A percentile compares a stretch with the other conserved stretches of the same genome.
These are phyloP conservation scores for Anisognathus igniventris DNA, from an alignment of 2,797 vertebrate species.

Conservation along the genomic window DNA sequence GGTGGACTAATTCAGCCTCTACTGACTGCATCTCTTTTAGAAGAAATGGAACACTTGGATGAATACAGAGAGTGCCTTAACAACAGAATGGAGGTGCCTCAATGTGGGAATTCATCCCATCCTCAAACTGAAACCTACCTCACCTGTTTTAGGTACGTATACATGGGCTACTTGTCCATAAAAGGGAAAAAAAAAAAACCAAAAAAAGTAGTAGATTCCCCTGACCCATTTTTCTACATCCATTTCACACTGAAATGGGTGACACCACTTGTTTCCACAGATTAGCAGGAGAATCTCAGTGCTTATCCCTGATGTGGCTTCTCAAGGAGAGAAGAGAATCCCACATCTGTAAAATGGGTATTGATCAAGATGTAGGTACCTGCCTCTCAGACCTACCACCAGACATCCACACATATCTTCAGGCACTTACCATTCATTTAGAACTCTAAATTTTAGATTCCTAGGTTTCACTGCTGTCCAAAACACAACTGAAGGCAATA, in stretches of 20 bases:
- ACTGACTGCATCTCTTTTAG: not conserved
- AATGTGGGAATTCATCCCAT: not conserved
- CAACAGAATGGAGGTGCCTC: not conserved
- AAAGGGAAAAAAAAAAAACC: not conserved
- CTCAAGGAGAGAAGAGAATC: not conserved
- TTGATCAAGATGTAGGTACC: not conserved
- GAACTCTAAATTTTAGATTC: not conserved
- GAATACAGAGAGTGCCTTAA: not conserved
- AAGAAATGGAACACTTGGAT: not conserved
- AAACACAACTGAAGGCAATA: not conserved
- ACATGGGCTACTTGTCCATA: not conserved
- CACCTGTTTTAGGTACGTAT: not conserved
- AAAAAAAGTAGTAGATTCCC: not conserved
- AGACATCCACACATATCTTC: not conserved
- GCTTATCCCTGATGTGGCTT: not conserved
- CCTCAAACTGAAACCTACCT: not conserved
- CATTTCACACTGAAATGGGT: not conserved
- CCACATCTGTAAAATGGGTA: not conserved
- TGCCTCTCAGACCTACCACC: not conserved
- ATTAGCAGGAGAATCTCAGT: not conserved
- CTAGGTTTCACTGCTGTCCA: not conserved
- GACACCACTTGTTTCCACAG: not conserved
- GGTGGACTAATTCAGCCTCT: not conserved
- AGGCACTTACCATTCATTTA: not conserved
- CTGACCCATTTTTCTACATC: not conserved